These are phyloP conservation scores for Callionymus lyra DNA, from an alignment of 2,113 vertebrate species.

Conservation along the genomic window DNA sequence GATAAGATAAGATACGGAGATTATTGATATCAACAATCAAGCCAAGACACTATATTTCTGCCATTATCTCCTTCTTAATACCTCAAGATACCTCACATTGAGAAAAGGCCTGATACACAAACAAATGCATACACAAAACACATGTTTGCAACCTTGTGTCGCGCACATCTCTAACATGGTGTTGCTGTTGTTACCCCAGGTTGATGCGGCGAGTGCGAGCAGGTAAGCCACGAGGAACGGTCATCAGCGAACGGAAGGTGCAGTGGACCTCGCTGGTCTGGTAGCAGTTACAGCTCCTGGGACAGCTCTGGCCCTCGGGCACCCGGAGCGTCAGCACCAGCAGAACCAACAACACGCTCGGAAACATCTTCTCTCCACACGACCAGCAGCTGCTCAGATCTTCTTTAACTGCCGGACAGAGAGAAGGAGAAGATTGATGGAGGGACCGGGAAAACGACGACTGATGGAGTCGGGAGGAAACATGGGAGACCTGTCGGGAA, in stretches of 20 bases:
- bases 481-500: no score
- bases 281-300: slow-evolving; percentile 83
- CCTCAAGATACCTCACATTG: no score
- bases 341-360: slow-evolving; percentile 17
- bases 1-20: no score
- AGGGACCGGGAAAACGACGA: slow-evolving; percentile 11
- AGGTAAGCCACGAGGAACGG: slow-evolving; percentile 72
- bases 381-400: slow-evolving; percentile 6
- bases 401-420: slow-evolving; percentile 17
- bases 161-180: no score
- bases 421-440: slow-evolving; percentile 7
- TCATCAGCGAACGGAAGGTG: slow-evolving; percentile 81
- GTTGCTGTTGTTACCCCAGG: slow-evolving; percentile 76
- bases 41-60: no score
- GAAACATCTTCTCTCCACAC: slow-evolving; percentile 14
- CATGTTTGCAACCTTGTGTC: no score
- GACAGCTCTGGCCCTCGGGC: slow-evolving; percentile 58
- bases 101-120: no score
- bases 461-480: no score
- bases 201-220: slow-evolving; percentile 81
- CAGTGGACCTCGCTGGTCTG: slow-evolving; percentile 87
- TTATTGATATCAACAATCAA: no score
- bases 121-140: no score
- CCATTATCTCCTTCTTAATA: no score
- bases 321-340: slow-evolving; percentile 58